Evolutionary conservation across 1,140 invertebrate species (phyloP), one percentile per base, ranked within the genome.

Genomic region (Penaeus vannamei): DNA sequence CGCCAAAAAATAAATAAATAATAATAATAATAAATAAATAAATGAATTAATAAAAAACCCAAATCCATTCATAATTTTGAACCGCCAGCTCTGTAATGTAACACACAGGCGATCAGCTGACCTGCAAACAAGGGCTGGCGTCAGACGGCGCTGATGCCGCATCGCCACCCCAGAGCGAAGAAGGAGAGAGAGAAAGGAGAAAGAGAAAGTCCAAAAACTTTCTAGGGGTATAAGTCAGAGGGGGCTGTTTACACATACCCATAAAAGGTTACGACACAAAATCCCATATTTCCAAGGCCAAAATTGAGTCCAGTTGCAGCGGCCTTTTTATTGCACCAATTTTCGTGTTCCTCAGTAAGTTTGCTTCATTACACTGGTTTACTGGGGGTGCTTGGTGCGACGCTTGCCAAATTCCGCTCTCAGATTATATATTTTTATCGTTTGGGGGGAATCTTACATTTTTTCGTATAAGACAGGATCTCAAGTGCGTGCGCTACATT

Each of bases 341-440:
- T 46, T 76, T 53, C 64, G 42, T 36, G 62, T 53, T 46, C 32
- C 64, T 42, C 84, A 20, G 19, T 69, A 72, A 85, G 84, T 85
- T 72, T 72, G 62, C 20, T 85, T 85, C 84, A 85, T 85, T 85
- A 85, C 84, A 72, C 32, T 72, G 84, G 32, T 85, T 85, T 85
- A 85, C 84, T 85, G 84, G 64, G 36, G 66, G 80, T 79, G 53
- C 53, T 53, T 53, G 53, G 53, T 53, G 53, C 53, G 53, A 53
- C 53, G 53, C 53, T 53, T 53, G 53, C 53, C 53, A 53, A 53
- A 53, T 53, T 53, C 53, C 53, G 2, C 53, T 53, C 53, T 17
- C 53, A 53, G 53, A 53, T 53, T 53, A 53, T 53, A 53, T 53
- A 53, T 53, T 53, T 53, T 53, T 53, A 53, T 53, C 53, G 53